phyloP scores from a whole-genome alignment of 1,140 invertebrate species.

The Aradophagus sp. region DNA sequence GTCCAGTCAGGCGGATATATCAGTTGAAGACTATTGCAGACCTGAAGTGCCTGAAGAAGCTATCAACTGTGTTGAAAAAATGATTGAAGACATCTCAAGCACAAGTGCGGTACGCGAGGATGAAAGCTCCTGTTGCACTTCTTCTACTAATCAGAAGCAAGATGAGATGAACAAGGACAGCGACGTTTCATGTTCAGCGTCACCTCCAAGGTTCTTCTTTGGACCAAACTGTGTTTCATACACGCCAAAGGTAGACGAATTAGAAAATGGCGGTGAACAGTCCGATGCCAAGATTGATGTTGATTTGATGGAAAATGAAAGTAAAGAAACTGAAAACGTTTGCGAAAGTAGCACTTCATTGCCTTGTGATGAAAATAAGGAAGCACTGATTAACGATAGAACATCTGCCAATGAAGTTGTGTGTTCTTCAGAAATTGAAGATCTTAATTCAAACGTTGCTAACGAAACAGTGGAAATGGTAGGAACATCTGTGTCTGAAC shows the following conservation, averaged over 20 bases:
- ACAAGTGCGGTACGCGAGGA: constrained; percentile 7
- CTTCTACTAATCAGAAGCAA: constrained; percentile 16
- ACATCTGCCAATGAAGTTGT: constrained; percentile 1
- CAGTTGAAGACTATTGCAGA: constrained; percentile 33
- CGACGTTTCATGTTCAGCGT: constrained; percentile 29
- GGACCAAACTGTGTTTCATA: constrained; percentile 73
- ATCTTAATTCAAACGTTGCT: not conserved
- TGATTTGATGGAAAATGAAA: not conserved
- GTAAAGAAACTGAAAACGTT: constrained; percentile 15
- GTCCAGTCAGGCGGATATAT: constrained; percentile 68
- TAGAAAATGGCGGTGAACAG: constrained; percentile 7
- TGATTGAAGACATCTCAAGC: constrained; percentile 32
- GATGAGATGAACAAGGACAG: constrained; percentile 3
- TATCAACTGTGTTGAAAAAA: constrained; percentile 19
- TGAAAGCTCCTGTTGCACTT: constrained; percentile 18
- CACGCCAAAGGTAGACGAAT: constrained; percentile 42
- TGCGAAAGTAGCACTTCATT: constrained; percentile 19
- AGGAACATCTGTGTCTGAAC: constrained; percentile 2
- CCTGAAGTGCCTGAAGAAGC: constrained; percentile 6
- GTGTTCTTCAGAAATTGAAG: constrained; percentile 24
- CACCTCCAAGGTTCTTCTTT: constrained; percentile 72
- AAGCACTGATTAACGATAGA: not conserved
- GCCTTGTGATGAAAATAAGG: not conserved
- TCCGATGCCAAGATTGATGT: not conserved
- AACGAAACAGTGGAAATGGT: constrained; percentile 20